phyloP scores from a whole-genome alignment of 2,888 invertebrate species.

The Lasioglossum lativentre region DNA sequence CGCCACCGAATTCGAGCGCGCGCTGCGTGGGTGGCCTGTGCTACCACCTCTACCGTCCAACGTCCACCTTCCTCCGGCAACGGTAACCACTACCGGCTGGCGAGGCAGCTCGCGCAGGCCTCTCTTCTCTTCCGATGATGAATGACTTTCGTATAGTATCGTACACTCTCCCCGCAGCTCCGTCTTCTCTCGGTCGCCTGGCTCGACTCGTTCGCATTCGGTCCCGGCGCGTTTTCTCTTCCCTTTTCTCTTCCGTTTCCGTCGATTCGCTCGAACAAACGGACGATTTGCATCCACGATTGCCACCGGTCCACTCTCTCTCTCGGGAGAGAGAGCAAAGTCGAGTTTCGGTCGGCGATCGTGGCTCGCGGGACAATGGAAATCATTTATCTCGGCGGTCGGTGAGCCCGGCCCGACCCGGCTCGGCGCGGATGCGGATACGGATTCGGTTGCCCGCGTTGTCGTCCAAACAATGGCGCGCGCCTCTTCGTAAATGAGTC shows the following conservation, averaged over 20 bases:
- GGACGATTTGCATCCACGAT: constrained; percentile 9
- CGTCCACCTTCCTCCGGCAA: constrained; percentile 44
- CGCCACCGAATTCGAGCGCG: constrained; percentile 78
- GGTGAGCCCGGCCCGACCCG: too few species aligned
- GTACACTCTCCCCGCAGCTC: constrained; percentile 48
- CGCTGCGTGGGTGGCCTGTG: constrained; percentile 80
- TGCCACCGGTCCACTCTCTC: neutral
- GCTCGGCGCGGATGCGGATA: neutral
- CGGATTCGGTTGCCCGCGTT: constrained; percentile 8
- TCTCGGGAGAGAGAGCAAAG: neutral
- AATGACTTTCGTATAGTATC: constrained; percentile 72
- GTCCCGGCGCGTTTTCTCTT: neutral
- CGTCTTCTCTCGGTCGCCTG: constrained; percentile 13
- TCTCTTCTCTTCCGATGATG: constrained; percentile 75
- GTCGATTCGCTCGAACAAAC: neutral
- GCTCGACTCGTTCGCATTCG: constrained; percentile 16
- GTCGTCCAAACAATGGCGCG: constrained; percentile 2
- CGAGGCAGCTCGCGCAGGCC: constrained; percentile 54
- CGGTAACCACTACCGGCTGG: constrained; percentile 56
- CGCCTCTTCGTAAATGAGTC: constrained; percentile 4
- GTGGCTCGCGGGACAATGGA: constrained; percentile 1
- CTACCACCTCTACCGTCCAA: constrained; percentile 50
- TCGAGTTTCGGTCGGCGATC: neutral
- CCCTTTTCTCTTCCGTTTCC: neutral
- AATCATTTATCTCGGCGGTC: neutral